These are phyloP conservation scores for Drosophila emarginata DNA, from an alignment of 2,888 invertebrate genomes.

Conservation along the genomic window DNA sequence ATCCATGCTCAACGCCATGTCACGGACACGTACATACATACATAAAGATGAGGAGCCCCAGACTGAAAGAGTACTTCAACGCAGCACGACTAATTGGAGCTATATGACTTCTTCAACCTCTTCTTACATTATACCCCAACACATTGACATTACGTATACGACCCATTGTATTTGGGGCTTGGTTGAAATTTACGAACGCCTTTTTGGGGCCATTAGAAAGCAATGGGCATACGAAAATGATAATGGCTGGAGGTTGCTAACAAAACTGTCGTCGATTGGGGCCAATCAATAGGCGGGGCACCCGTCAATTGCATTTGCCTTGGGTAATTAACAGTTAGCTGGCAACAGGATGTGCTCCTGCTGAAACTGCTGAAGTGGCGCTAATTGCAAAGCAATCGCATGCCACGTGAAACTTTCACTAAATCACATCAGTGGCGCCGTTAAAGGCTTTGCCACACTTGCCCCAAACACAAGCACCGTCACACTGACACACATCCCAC, in stretches of 20 bases:
- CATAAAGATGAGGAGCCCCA: background rate
- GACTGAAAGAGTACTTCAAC: constrained; percentile 61
- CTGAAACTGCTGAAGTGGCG: constrained; percentile 70
- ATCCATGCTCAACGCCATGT: constrained; percentile 5
- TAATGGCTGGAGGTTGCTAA: constrained; percentile 29
- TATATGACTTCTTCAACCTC: constrained; percentile 22
- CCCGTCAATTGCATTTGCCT: constrained; percentile 33
- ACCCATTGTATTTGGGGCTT: constrained; percentile 43
- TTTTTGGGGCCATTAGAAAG: constrained; percentile 35
- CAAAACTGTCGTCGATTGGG: constrained; percentile 56
- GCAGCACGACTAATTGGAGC: constrained; percentile 71
- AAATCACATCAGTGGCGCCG: constrained; percentile 55
- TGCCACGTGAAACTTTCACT: constrained; percentile 56
- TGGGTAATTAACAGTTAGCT: constrained; percentile 39
- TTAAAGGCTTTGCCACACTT: constrained; percentile 19
- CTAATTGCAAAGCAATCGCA: constrained; percentile 73
- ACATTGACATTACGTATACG: constrained; percentile 61
- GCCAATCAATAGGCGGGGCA: constrained; percentile 22
- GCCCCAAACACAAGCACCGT: background rate
- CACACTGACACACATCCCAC: background rate
- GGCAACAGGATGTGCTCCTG: constrained; percentile 8
- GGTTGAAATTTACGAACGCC: constrained; percentile 55
- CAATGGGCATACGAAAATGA: constrained; percentile 1
- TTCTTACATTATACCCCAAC: constrained; percentile 34
- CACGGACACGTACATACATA: constrained; percentile 33